Conservation (phyloP, 2,888 invertebrate genomes). For the Tipula helvola region DNA sequence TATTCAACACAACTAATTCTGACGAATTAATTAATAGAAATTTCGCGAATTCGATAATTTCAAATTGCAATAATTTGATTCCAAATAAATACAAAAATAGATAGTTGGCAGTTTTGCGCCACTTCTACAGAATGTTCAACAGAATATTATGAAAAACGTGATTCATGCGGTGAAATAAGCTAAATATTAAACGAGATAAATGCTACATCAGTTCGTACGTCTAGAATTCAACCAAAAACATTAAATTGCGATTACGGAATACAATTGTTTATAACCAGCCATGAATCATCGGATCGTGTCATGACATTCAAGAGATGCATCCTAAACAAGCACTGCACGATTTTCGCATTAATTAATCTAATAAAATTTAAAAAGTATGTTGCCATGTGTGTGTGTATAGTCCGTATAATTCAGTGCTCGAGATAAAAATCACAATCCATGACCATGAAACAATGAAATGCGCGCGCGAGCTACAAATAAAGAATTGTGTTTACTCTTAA, state of each 20-base stretch:
- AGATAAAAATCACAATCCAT: background rate
- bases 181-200: too few species aligned
- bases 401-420: background rate
- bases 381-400: background rate
- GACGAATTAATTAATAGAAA: background rate
- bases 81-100: background rate
- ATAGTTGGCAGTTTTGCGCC: too few species aligned
- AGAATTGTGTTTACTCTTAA: background rate
- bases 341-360: background rate
- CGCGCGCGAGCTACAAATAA: background rate
- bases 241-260: too few species aligned
- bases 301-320: background rate
- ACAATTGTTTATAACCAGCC: background rate
- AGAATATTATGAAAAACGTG: too few species aligned
- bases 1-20: background rate
- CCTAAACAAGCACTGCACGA: background rate
- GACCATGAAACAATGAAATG: background rate
- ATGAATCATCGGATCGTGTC: background rate
- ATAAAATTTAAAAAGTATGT: background rate
- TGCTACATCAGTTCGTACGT: too few species aligned
- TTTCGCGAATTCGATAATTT: background rate
- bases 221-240: too few species aligned
- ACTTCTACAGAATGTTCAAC: too few species aligned
- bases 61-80: background rate
- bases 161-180: too few species aligned